phyloP scores from a whole-genome alignment of 2,113 vertebrate species.

The Apteryx mantelli region DNA sequence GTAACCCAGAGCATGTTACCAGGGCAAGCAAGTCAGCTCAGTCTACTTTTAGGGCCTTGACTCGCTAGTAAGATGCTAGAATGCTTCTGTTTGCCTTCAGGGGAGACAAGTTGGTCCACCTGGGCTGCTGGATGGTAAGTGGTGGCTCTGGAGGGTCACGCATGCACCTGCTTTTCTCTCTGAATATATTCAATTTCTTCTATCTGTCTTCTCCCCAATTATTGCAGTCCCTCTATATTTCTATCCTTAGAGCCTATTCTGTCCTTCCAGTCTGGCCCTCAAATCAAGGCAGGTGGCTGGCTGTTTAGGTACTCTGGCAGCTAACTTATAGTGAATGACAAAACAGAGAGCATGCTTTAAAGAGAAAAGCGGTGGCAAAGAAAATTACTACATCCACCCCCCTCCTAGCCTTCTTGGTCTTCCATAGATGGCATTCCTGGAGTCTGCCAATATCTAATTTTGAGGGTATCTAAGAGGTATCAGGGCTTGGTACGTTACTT shows the following conservation, averaged over 20 bases:
- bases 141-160: background rate
- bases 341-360: background rate
- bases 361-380: background rate
- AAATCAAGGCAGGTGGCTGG: background rate
- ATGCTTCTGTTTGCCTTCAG: rapidly evolving
- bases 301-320: background rate
- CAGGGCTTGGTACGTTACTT: background rate
- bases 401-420: rapidly evolving
- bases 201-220: background rate
- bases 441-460: background rate
- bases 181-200: background rate
- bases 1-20: background rate
- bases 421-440: background rate
- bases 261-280: background rate
- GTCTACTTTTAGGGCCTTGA: background rate
- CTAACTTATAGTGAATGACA: background rate
- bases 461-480: background rate
- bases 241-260: background rate
- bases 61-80: background rate
- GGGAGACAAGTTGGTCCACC: background rate
- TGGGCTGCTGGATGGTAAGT: background rate
- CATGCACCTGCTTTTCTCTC: background rate
- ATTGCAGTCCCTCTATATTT: background rate
- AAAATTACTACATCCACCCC: rapidly evolving
- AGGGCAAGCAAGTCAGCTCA: background rate